Conservation (phyloP, 2,797 vertebrate species). For the Dipus sagitta region DNA sequence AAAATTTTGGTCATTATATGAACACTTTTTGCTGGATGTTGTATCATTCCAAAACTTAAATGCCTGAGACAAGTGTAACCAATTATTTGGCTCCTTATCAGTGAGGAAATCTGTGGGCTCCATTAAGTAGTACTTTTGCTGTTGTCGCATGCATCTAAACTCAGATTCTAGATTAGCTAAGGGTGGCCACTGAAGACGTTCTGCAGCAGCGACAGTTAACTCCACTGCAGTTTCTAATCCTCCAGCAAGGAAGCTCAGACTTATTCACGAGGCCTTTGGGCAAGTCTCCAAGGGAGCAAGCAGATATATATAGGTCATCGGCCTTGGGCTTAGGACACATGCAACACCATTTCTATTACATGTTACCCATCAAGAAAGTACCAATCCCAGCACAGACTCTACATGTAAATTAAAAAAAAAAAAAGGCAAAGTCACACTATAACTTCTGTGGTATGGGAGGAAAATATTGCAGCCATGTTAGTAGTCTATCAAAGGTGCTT, state of each 20-base stretch:
- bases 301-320: not conserved
- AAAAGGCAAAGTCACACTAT: not conserved
- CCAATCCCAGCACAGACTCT: not conserved
- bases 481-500: not conserved
- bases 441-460: not conserved
- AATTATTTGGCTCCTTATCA: slow-evolving; percentile 26
- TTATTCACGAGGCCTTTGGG: not conserved
- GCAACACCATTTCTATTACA: not conserved
- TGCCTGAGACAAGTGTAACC: not conserved
- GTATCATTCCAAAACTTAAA: slow-evolving; percentile 5
- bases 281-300: not conserved
- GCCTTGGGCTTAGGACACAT: not conserved
- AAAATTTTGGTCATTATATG: not conserved
- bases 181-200: not conserved
- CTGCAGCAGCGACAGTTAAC: not conserved
- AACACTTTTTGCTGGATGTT: slow-evolving; percentile 8
- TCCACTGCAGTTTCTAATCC: not conserved
- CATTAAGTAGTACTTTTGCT: not conserved
- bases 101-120: not conserved
- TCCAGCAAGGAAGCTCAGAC: not conserved
- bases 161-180: not conserved
- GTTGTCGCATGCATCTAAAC: not conserved
- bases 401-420: not conserved
- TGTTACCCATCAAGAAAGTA: not conserved
- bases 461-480: not conserved